These are phyloP conservation scores for Castor canadensis DNA, from an alignment of 2,113 vertebrate genomes.

Conservation along the genomic window DNA sequence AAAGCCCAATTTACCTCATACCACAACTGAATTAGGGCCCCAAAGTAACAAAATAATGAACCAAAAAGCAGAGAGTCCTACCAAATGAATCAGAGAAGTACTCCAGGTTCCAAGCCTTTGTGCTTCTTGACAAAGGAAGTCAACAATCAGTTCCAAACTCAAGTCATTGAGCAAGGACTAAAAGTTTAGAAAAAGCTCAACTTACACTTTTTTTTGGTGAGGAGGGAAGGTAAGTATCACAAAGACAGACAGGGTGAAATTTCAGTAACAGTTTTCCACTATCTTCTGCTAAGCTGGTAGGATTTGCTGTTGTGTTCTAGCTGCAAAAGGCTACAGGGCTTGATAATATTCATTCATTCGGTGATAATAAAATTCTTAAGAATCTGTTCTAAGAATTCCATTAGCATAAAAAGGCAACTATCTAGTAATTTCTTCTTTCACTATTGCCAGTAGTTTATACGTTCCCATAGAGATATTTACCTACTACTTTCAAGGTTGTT, in stretches of 20 bases:
- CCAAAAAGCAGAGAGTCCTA: neutral
- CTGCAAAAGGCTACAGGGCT: neutral
- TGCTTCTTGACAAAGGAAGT: neutral
- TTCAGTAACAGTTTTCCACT: neutral
- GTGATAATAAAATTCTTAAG: constrained; percentile 62
- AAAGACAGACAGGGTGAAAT: neutral
- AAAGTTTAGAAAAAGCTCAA: neutral
- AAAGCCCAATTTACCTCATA: neutral
- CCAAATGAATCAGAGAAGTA: neutral
- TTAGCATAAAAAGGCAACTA: constrained; percentile 52
- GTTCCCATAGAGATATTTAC: constrained; percentile 85
- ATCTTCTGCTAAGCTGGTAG: neutral
- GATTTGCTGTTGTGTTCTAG: neutral
- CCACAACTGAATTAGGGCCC: neutral
- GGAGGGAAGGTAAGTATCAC: too few species aligned
- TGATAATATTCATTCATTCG: constrained; percentile 2
- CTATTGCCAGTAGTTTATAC: constrained; percentile 62
- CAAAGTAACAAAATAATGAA: neutral
- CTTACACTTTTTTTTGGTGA: neutral
- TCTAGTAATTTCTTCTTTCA: constrained; percentile 57
- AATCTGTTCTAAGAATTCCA: constrained; percentile 55
- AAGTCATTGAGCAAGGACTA: neutral
- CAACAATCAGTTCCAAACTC: neutral
- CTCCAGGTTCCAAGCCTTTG: neutral
- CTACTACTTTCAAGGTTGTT: constrained; percentile 92